These are phyloP conservation scores for Gallirallus australis DNA, from an alignment of 2,797 vertebrate genomes.

Conservation along the genomic window DNA sequence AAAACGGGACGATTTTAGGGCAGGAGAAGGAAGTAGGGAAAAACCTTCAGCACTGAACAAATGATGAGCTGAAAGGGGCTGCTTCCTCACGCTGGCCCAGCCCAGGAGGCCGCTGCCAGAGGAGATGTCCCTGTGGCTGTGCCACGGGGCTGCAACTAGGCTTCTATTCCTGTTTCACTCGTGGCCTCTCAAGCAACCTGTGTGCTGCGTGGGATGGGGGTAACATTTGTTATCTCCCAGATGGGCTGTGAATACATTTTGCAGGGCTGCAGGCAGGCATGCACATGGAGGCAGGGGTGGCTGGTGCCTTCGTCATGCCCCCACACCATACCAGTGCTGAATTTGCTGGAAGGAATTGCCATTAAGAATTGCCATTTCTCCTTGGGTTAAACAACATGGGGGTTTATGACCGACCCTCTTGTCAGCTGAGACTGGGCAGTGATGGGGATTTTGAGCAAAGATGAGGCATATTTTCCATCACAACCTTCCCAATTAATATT, in stretches of 20 bases:
- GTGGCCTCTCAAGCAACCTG: neutral
- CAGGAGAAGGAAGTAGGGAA: neutral
- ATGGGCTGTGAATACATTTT: neutral
- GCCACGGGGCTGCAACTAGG: fast-evolving
- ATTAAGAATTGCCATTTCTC: neutral
- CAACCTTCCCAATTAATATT: neutral
- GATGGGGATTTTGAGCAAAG: neutral
- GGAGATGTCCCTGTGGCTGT: neutral
- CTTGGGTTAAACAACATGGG: fast-evolving
- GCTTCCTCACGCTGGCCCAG: neutral
- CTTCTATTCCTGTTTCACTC: neutral
- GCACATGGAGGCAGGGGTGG: fast-evolving
- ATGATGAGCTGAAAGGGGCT: neutral
- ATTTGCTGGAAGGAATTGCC: neutral
- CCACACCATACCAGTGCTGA: neutral
- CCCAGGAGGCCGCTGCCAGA: neutral
- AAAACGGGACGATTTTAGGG: neutral
- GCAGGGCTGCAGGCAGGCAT: neutral
- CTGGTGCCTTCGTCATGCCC: neutral
- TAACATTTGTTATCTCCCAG: neutral
- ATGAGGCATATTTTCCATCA: neutral
- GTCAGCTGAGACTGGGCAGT: neutral
- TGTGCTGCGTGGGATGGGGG: neutral
- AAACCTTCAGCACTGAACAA: neutral
- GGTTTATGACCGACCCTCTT: fast-evolving